Evolutionary conservation across 2,888 invertebrate species (phyloP), one percentile per base, ranked within the genome.

Genomic region (Apamea crenata): DNA sequence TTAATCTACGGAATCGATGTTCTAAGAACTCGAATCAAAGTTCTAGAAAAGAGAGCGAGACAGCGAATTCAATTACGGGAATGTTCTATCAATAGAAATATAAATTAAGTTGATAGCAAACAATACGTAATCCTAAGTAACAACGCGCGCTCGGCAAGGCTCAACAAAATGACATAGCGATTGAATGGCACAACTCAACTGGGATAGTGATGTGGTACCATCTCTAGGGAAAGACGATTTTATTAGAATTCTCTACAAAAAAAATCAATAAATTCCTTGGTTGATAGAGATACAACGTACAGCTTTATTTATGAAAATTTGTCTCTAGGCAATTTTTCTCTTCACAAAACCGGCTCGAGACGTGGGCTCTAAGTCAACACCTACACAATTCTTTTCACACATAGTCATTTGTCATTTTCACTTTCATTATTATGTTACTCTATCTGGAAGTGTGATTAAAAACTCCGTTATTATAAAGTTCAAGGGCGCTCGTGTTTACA

Each of bases 31-130:
- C 25, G 44, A 77, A 75, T 77, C 65, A 56, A 78, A 80, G 72
- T 78, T 74, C 68, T 78, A 68, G 72, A 66, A 74, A 80, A 75
- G 69, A 77, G 70, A 53, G 21, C 36, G 63, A 67, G 69, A 78
- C 61, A 63, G 70, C 70, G 67, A 83, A 88, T 87, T 80, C 86
- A 91, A 90, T 90, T 88, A 88, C 78, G 78, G 47, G 83, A 82
- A 84, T 86, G 80, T 76, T 82, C 74, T 77, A 63, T 80, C 78
- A 84, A 87, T 88, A 88, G 85, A 83, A 88, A 88, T 88, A 90
- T 78, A 90, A 91, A 91, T 91, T 91, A 90, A 90, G 88, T 91
- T 84, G 89, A 90, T 89, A 82, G 86, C 89, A 91, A 91, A 91
- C 88, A 89, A 89, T 86, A 87, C 76, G 80, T 88, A 88, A 90